phyloP scores from a whole-genome alignment of 92 coral and sea anemone genomes.

The Chrysogorgia sp. region DNA sequence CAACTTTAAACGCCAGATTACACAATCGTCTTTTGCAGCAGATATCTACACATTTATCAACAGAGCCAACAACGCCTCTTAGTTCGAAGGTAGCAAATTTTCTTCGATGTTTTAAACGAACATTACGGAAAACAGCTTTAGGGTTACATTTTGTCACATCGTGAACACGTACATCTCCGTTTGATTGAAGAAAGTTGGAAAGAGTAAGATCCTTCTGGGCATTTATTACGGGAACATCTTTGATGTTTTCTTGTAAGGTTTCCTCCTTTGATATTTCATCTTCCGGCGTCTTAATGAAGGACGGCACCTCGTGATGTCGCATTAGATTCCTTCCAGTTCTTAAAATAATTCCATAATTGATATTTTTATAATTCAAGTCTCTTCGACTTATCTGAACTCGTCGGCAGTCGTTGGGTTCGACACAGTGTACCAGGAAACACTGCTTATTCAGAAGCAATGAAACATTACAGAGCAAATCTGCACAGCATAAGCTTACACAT shows the following conservation, averaged over 20 bases:
- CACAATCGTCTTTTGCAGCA: slow-evolving; percentile 82
- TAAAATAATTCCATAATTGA: neutral
- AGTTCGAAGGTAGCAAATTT: slow-evolving; percentile 79
- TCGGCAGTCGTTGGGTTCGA: slow-evolving; percentile 51
- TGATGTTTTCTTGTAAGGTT: neutral
- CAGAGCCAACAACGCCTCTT: slow-evolving; percentile 67
- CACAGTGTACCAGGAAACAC: slow-evolving; percentile 78
- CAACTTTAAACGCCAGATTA: slow-evolving; percentile 84
- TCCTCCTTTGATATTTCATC: neutral
- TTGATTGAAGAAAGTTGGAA: slow-evolving; percentile 8
- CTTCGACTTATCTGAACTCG: neutral
- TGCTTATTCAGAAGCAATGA: slow-evolving; percentile 66
- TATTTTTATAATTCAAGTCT: neutral
- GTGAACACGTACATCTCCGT: slow-evolving; percentile 40
- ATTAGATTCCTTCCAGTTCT: neutral
- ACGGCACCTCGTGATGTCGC: slow-evolving; percentile 59
- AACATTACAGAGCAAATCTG: slow-evolving; percentile 68
- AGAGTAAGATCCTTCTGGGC: neutral
- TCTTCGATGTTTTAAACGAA: slow-evolving; percentile 73
- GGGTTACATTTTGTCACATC: slow-evolving; percentile 67
- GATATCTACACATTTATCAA: slow-evolving; percentile 73
- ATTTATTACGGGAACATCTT: neutral
- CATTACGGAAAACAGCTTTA: slow-evolving; percentile 71
- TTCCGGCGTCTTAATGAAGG: neutral
- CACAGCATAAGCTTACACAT: slow-evolving; percentile 74